Conservation (phyloP, 2,888 invertebrate species). For the Drosophila nigricruria region DNA sequence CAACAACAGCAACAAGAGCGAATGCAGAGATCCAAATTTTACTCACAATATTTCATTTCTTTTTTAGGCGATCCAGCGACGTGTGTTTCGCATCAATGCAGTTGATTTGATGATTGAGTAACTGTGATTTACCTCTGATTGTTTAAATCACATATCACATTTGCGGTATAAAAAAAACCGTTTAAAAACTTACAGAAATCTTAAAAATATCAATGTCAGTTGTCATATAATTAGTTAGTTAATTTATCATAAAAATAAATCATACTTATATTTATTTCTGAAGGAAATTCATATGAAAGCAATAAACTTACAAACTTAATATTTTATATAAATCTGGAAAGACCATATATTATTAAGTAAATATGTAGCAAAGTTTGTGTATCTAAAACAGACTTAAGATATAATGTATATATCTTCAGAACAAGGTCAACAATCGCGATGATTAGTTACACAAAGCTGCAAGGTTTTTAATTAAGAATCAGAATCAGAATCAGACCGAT, state of each 20-base stretch:
- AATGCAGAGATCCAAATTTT: constrained; percentile 37
- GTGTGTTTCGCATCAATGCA: constrained; percentile 36
- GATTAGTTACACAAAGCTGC: too few relatives aligned
- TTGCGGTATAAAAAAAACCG: not conserved
- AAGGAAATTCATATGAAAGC: not conserved
- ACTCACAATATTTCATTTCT: constrained; percentile 30
- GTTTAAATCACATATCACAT: not conserved
- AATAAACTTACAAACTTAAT: not conserved
- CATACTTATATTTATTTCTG: not conserved
- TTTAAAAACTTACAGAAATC: not conserved
- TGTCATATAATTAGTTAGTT: not conserved
- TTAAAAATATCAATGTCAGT: not conserved
- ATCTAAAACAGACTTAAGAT: too few relatives aligned
- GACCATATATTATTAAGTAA: not conserved
- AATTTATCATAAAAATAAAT: not conserved
- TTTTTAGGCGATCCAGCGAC: constrained; percentile 22
- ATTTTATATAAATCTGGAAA: too few relatives aligned
- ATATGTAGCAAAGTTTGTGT: too few relatives aligned
- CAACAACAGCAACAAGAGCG: constrained; percentile 45
- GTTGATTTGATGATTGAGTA: constrained; percentile 27
- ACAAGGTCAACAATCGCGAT: too few relatives aligned
- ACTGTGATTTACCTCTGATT: constrained; percentile 30
- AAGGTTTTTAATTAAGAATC: too few relatives aligned
- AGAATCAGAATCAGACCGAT: too few relatives aligned
- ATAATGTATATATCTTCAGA: too few relatives aligned